Conservation (phyloP, 2,797 vertebrate genomes). For the Enteromius paludinosus region DNA sequence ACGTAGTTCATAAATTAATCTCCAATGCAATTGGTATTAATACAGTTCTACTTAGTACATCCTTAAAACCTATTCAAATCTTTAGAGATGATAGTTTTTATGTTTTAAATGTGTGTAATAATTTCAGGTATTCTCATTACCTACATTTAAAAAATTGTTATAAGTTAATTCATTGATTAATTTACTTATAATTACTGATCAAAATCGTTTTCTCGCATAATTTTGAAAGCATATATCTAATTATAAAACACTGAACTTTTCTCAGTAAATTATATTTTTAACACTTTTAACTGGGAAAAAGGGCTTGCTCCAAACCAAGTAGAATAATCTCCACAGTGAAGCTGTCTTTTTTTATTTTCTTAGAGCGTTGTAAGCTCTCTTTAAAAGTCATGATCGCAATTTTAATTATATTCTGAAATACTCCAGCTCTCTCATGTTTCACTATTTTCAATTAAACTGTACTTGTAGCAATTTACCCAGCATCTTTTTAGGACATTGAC, state of each 20-base stretch:
- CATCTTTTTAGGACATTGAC: slow-evolving; percentile 39
- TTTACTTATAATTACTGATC: background rate
- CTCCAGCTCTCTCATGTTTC: slow-evolving; percentile 6
- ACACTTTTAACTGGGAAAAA: background rate
- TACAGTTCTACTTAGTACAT: background rate
- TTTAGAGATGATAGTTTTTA: background rate
- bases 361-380: slow-evolving; percentile 9
- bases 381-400: slow-evolving; percentile 5
- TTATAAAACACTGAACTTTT: background rate
- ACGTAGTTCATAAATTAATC: background rate
- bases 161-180: background rate
- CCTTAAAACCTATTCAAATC: background rate
- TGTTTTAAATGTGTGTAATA: background rate
- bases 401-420: slow-evolving; percentile 39
- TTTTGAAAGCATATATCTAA: too few relatives aligned
- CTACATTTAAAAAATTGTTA: background rate
- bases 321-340: background rate
- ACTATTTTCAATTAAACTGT: slow-evolving; percentile 36
- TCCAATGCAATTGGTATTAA: background rate
- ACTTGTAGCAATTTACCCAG: slow-evolving; percentile 45
- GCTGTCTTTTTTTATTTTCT: slow-evolving; percentile 8
- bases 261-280: background rate
- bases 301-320: background rate
- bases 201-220: background rate
- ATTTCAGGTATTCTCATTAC: background rate